phyloP scores from a whole-genome alignment of 30 jellyfish, hydroid and myxozoan species.

The Aurelia aurita region DNA sequence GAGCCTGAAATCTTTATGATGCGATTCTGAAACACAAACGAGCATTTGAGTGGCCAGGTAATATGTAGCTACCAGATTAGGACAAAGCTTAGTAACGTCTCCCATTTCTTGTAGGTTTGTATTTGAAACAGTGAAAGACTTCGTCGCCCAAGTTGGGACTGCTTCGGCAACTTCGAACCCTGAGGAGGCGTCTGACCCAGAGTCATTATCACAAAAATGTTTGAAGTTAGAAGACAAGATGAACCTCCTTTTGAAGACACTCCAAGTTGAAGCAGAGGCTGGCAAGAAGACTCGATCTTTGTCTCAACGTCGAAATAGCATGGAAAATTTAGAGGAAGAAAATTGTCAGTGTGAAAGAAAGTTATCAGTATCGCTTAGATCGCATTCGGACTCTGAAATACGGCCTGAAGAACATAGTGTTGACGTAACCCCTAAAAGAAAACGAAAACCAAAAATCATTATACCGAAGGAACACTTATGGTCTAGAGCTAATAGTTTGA shows the following conservation, averaged over 20 bases:
- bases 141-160: slow-evolving; percentile 90
- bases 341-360: slow-evolving; percentile 57
- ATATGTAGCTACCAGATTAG: too few relatives aligned
- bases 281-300: slow-evolving; percentile 27
- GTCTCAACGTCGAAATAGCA: slow-evolving; percentile 66
- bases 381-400: slow-evolving; percentile 65
- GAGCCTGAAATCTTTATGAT: too few relatives aligned
- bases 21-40: too few relatives aligned
- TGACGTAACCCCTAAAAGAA: slow-evolving; percentile 57
- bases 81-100: neutral
- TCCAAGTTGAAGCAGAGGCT: slow-evolving; percentile 92
- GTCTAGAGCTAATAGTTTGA: slow-evolving; percentile 96
- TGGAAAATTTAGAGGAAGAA: slow-evolving; percentile 75
- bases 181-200: slow-evolving; percentile 78
- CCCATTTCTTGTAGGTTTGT: slow-evolving; percentile 60
- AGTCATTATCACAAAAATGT: slow-evolving; percentile 77
- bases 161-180: slow-evolving; percentile 71
- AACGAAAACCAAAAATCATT: slow-evolving; percentile 75
- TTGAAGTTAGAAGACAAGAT: slow-evolving; percentile 77
- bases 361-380: slow-evolving; percentile 43
- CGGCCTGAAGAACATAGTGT: slow-evolving; percentile 43
- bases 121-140: slow-evolving; percentile 85
- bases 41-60: too few relatives aligned
- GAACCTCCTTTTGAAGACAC: slow-evolving; percentile 82
- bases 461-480: slow-evolving; percentile 93